Conservation (phyloP, 2,113 vertebrate genomes). For the Physeter macrocephalus region DNA sequence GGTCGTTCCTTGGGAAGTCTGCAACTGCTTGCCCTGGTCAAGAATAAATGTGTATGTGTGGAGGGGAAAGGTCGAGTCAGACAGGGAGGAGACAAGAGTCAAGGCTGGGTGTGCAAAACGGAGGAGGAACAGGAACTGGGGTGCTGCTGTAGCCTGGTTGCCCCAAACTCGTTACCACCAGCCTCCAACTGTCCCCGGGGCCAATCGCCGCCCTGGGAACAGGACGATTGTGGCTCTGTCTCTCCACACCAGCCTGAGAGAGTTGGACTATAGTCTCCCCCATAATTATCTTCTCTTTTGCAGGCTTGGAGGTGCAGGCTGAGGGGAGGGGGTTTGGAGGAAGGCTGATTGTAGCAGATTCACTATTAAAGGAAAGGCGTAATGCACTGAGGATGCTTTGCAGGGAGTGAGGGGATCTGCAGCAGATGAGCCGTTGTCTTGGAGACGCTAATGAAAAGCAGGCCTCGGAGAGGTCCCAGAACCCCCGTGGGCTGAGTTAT, state of each 20-base stretch:
- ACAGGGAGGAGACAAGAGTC: background rate
- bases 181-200: background rate
- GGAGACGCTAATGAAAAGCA: slow-evolving; percentile 82
- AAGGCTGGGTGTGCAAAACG: background rate
- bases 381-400: slow-evolving; percentile 74
- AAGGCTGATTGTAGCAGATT: slow-evolving; percentile 76
- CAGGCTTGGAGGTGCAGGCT: background rate
- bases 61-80: background rate
- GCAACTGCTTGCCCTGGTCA: slow-evolving; percentile 26
- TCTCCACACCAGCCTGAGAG: background rate
- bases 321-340: slow-evolving; percentile 51
- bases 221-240: background rate
- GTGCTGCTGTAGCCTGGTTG: background rate
- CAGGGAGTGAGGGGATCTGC: slow-evolving; percentile 80
- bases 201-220: background rate
- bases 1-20: background rate
- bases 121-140: background rate
- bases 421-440: slow-evolving; percentile 80
- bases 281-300: slow-evolving; percentile 61
- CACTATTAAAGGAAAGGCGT: slow-evolving; percentile 74
- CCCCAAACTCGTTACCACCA: background rate
- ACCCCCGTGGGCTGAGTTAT: slow-evolving; percentile 73
- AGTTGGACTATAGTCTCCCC: background rate
- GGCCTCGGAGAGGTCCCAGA: slow-evolving; percentile 67
- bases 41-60: slow-evolving; percentile 32